Evolutionary conservation across 1,140 invertebrate genomes (phyloP), one percentile per base, ranked within the genome.

Genomic region (Apolygus lucorum): DNA sequence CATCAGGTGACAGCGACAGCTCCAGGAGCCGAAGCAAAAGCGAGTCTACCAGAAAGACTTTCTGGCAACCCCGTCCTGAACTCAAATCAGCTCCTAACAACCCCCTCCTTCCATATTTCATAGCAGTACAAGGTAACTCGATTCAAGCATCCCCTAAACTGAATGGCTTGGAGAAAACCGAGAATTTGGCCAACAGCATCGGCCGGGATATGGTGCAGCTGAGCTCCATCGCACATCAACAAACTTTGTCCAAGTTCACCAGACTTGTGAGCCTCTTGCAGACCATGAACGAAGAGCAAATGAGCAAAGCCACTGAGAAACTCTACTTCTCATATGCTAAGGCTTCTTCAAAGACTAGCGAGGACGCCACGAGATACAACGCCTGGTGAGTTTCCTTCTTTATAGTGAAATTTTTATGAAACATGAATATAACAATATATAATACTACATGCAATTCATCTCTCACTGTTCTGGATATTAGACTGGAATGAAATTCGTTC

Each of bases 201-300:
- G 82, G 78, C 22, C 75, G 81, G 42, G 84, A 85, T 68, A 52
- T 88, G 2, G 79, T 85, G 70, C 77, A 83, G 42, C 80, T 82
- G 0, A 82, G 81, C 72, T 77, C 81, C n/a, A 84, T 86, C 71
- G 79, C 80, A 0, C 79, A 82, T 71, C 70, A 81, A 59, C 77
- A 84, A n/a, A 83, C 84, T 28, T 75, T 88, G 0, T 80, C 82
- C 17, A 88, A 86, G 74, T 88, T 84, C 77, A 82, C 80, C 34
- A 83, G 85, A 22, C 74, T 89, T 14, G 78, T 79, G 14, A 76
- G 79, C 4, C 65, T 88, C 14, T 76, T 87, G 49, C 80, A 84
- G 11, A 81, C 80, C 0, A 85, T 89, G 84, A 84, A 79, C 75
- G 76, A 74, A 17, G 78, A 85, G 25, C 82, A 87, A 74, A 77